Evolutionary conservation across 2,888 invertebrate species (phyloP), one percentile per base, ranked within the genome.

Genomic region (Tinea trinotella): DNA sequence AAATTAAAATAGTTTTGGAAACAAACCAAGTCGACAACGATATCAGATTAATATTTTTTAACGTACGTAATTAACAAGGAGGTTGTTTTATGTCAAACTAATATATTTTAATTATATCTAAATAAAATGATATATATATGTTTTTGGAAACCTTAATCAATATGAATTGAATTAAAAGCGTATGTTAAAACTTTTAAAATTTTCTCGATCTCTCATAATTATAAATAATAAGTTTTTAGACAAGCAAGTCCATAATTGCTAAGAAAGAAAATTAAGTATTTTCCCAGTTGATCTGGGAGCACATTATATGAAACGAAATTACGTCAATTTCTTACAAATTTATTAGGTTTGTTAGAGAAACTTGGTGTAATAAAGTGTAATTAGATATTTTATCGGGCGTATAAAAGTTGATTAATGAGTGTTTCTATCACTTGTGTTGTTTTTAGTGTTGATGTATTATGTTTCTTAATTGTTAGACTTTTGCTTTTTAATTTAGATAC

Each of bases 381-480:
- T 50, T 50, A 50, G 50, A 50, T 50, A 50, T 50, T 50, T 24
- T 50, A 50, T 50, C 50, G 24, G 50, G 24, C 50, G 50, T 50
- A 50, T 50, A 50, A 40, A 50, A 50, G 50, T 50, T 50, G 50
- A 50, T 50, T 50, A 50, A 50, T 24, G 50, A 24, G 24, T 15
- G 46, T 50, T 50, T 12, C 24, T 22, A 50, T 24, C 50, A 50
- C 12, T 50, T 24, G 13, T n/a, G 24, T 50, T 50, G 5, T 22
- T 15, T 12, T 40, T 17, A 15, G 46, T 46, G 13, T 20, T 49
- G 49, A 49, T 49, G 22, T 49, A 20, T 46, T 46, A 15, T 5
- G 46, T 46, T 46, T 46, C 36, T 10, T 36, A 13, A n/a, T n/a
- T n/a, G n/a, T n/a, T n/a, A n/a, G n/a, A n/a, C n/a, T n/a, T n/a